Base-by-base conservation (phyloP, 2,113 vertebrate genomes). In the Eulemur rufifrons region DNA sequence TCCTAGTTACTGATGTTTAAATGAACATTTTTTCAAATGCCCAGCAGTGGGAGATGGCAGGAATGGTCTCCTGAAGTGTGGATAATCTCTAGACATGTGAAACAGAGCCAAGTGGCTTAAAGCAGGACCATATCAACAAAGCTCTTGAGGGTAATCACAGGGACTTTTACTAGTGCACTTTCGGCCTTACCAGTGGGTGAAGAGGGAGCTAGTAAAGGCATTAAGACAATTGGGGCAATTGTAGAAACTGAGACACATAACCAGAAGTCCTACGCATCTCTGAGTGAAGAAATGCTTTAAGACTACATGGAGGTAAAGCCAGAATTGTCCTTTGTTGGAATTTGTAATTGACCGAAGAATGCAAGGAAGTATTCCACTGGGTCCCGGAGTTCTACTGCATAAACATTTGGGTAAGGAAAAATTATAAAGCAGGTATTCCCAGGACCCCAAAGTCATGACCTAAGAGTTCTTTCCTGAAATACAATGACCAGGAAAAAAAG, bases 1-100 rank as follows among this genome's bases (percentile, higher is more conserved):
- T 89, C 86, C 74, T 66, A 89, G 77, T 87, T 95, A 89, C 93
- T 95, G 95, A 93, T 91, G 92, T 84, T 97, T 97, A 95, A 95
- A 96, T 94, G 92, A 96, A 82, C 69, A 47, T 81, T 74, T 83
- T 92, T 96, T 93, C 73, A 97, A 96, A 95, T 80, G 78, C 78
- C 83, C 93, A 91, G 47, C 32, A 89, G 93, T 80, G 64, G 47
- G 73, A 94, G 84, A 9, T 76, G 89, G 91, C 95, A 95, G 93
- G 37, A 91, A 91, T 71, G 71, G 89, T 50, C 77, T 94, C 93
- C 95, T 54, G 64, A 93, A 89, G 56, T 42, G 83, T 69, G 66
- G 80, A 80, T 86, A 80, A 93, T 69, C 86, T 95, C 68, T 64
- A 56, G 37, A 71, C 27, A 5, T 32, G 45, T 81, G 80, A 89